phyloP scores from a whole-genome alignment of 1,140 invertebrate species.

The Saccostrea cuccullata region DNA sequence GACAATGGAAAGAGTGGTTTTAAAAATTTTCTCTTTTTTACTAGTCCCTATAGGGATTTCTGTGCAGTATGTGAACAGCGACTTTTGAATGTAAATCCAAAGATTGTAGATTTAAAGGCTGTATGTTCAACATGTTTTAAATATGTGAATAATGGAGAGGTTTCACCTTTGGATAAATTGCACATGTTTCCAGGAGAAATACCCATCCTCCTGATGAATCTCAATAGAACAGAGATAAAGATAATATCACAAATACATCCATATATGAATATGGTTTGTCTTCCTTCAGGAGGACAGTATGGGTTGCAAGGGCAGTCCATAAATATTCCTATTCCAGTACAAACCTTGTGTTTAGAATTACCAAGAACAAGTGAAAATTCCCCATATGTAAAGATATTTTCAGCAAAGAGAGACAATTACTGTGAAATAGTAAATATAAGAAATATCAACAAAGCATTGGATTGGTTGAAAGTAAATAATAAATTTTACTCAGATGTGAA shows the following conservation, averaged over 20 bases:
- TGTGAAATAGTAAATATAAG: background rate
- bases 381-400: background rate
- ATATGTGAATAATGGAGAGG: background rate
- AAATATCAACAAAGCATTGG: conserved; percentile 1
- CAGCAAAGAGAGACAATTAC: background rate
- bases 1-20: background rate
- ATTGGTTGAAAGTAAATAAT: conserved; percentile 1
- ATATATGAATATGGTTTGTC: conserved; percentile 35
- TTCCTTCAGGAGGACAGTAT: conserved; percentile 34
- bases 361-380: background rate
- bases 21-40: background rate
- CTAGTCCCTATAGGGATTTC: background rate
- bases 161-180: background rate
- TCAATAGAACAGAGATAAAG: conserved; percentile 9
- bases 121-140: conserved; percentile 19
- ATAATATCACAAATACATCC: conserved; percentile 33
- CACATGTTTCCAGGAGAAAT: conserved; percentile 36
- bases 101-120: background rate
- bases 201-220: background rate
- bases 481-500: background rate
- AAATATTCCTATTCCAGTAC: conserved; percentile 26
- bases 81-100: background rate
- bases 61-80: conserved; percentile 32
- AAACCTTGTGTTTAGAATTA: background rate
- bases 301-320: conserved; percentile 34